Base-by-base conservation (phyloP, 2,888 invertebrate genomes). In the Perdita meconis region DNA sequence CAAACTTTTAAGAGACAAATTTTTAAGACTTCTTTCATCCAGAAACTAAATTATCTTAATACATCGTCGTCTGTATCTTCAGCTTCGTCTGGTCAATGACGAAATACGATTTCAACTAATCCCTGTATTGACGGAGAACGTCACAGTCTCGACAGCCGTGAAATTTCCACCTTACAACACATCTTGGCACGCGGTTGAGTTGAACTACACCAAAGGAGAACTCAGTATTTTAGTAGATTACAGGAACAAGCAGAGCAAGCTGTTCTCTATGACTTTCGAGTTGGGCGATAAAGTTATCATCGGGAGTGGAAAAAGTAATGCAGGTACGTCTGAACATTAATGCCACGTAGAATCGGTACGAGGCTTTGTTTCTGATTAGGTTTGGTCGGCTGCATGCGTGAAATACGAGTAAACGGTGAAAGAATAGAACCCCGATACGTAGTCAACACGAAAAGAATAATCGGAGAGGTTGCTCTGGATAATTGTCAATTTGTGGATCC, bases 401-500 rank as follows among this genome's bases (percentile, higher is more conserved):
- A 97, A 88, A 96, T 98, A 75, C 95, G 95, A 90, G 96, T 98
- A 73, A 98, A 98, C 89, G 96, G 96, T 12, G 94, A 95, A 75
- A 93, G 95, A 61, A 95, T 98, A 81, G 97, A 98, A 89, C 96
- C 98, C 0, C 93, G 96, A 81, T 95, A 95, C 86, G 95, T 97
- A 61, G 95, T 97, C 81, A 96, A 97, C 90, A 96, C 97, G 3
- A 96, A 97, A 87, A 94, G 97, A 80, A 96, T 96, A 0, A 96
- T 97, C 0, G 97, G 97, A 2, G 97, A 97, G 92, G 97, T 98
- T 12, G 97, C 97, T 0, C 93, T 98, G 78, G 98, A 98, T 88
- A 97, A 97, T 89, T 98, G 98, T 90, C 95, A 96, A 89, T 96
- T 97, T 89, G 96, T 98, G 1, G 97, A 98, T 92, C 97, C 97